Percentiles rank a stretch among this genome's conserved stretches.
These are phyloP conservation scores for Pegoplata infirma DNA, from an alignment of 2,888 invertebrate genomes.

Conservation along the genomic window DNA sequence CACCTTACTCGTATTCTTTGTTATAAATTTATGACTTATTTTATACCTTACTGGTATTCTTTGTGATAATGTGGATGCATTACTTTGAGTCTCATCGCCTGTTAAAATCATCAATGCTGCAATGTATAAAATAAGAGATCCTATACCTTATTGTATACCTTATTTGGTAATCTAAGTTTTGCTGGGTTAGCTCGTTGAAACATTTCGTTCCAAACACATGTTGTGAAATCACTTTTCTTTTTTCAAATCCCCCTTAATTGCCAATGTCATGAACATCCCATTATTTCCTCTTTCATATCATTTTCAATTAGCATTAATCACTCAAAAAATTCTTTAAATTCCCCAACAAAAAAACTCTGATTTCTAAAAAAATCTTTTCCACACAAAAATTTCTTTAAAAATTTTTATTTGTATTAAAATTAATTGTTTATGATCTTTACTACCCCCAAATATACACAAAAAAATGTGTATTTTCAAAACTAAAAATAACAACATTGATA, in stretches of 20 bases:
- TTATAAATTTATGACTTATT: too few relatives aligned
- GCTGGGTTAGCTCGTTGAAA: too few relatives aligned
- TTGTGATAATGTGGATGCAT: too few relatives aligned
- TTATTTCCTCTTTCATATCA: slow-evolving; percentile 21
- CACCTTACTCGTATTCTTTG: too few relatives aligned
- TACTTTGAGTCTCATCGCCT: too few relatives aligned
- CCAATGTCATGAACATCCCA: slow-evolving; percentile 46
- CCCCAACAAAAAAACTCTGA: slow-evolving; percentile 6
- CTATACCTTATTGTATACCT: too few relatives aligned
- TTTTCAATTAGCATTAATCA: slow-evolving; percentile 62
- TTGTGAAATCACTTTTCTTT: neutral
- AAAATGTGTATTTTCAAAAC: slow-evolving; percentile 2
- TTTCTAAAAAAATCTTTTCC: too few relatives aligned
- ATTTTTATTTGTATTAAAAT: slow-evolving; percentile 43
- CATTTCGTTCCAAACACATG: slow-evolving; percentile 13
- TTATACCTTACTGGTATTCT: too few relatives aligned
- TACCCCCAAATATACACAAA: slow-evolving; percentile 19
- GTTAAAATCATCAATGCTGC: too few relatives aligned
- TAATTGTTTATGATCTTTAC: slow-evolving; percentile 44
- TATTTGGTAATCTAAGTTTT: too few relatives aligned
- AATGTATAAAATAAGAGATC: too few relatives aligned
- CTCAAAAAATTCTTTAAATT: slow-evolving; percentile 40
- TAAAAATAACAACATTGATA: slow-evolving; percentile 31
- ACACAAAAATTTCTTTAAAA: too few relatives aligned
- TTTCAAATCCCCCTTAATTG: slow-evolving; percentile 36